These are phyloP conservation scores for Lonchura striata DNA, from an alignment of 2,113 vertebrate species.

Conservation along the genomic window DNA sequence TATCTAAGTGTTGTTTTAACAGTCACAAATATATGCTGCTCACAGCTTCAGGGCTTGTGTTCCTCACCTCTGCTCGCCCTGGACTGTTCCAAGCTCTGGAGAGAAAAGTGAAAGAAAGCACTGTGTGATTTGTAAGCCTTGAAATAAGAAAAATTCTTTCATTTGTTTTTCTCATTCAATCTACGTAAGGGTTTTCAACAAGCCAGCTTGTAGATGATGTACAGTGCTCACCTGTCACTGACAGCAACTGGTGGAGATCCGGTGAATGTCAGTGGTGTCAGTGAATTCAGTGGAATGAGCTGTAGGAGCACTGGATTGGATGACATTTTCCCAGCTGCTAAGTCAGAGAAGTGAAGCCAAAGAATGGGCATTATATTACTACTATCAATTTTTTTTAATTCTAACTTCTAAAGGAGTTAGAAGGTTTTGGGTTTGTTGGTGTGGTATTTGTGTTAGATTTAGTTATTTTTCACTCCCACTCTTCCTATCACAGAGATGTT, in stretches of 20 bases:
- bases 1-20: background rate
- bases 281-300: background rate
- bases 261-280: background rate
- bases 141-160: background rate
- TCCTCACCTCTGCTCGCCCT: accelerated
- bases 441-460: background rate
- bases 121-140: background rate
- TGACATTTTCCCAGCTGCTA: background rate
- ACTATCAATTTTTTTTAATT: background rate
- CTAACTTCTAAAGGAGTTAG: background rate
- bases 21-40: background rate
- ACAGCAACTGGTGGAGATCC: background rate
- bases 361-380: background rate
- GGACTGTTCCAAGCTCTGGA: background rate
- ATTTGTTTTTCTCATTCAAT: background rate
- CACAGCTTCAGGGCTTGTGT: background rate
- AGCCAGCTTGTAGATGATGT: background rate
- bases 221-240: background rate
- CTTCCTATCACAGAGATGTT: background rate
- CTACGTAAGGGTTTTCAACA: background rate
- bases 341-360: background rate
- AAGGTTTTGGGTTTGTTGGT: background rate
- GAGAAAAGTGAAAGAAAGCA: background rate
- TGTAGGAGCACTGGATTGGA: background rate
- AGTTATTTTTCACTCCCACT: background rate